Base-by-base conservation (phyloP, 1,140 invertebrate genomes). In the Melitaea cinxia region DNA sequence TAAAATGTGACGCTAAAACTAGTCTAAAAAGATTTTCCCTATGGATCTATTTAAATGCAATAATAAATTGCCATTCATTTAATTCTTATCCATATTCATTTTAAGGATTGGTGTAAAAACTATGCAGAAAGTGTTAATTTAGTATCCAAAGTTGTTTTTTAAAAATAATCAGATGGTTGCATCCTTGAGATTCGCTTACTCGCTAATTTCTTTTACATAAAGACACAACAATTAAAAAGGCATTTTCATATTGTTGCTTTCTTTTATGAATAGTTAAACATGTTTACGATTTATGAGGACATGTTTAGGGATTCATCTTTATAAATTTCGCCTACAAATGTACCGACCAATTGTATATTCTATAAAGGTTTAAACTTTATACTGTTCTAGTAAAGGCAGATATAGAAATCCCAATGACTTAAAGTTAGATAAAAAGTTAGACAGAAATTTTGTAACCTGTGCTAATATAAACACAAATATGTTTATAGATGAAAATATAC, bases 171-270 rank as follows among this genome's bases (percentile, higher is more conserved):
- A 47, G 10, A 47, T 21, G 23, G 6, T 26, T 52, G 26, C 10
- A 33, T 45, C 49, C 30, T 60, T 59, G 80, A 85, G 80, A 85
- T 85, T 85, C 77, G 28, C 75, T 80, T 80, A 80, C 23, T 57
- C 12, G 68, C 79, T 76, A 78, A 68, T 33, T 28, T 35, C 21
- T 47, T 47, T 24, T 15, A 52, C 30, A 69, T 73, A 73, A 33
- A 69, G 61, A 72, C 72, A 81, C 70, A 84, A 79, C 75, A 66
- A 72, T 77, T 53, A 19, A 49, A 80, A 82, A 85, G 80, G 80
- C 82, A 82, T 82, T 53, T 78, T 75, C 64, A 49, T 19, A 14
- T 19, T 24, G 42, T 54, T 57, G 10, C 42, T 10, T 21, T 9
- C 42, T 47, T 9, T n/a, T 21, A 47, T 47, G 37, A 42, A 57